phyloP scores from a whole-genome alignment of 1,140 invertebrate species.

The Rhynchophorus ferrugineus region DNA sequence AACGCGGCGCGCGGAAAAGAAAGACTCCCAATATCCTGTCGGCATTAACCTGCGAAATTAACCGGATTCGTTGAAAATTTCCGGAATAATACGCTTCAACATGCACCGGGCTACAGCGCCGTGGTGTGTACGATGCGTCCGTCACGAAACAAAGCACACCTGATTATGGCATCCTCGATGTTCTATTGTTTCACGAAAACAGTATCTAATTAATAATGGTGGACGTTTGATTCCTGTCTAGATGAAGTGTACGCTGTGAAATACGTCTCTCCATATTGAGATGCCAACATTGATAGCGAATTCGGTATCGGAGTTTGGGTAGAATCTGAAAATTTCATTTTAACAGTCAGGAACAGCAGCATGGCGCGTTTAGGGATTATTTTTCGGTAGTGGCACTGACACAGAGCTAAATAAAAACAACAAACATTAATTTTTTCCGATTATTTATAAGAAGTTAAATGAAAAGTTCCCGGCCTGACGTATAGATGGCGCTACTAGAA shows the following conservation, averaged over 20 bases:
- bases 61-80: conserved; percentile 1
- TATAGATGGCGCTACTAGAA: too few relatives aligned
- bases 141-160: conserved; percentile 22
- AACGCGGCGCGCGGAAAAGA: too few relatives aligned
- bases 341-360: too few relatives aligned
- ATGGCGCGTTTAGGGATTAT: too few relatives aligned
- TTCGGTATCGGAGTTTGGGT: too few relatives aligned
- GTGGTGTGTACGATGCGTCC: conserved; percentile 13
- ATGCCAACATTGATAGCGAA: background rate
- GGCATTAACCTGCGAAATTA: conserved; percentile 7
- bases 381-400: too few relatives aligned
- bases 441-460: too few relatives aligned
- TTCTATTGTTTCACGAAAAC: conserved; percentile 21
- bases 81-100: conserved; percentile 5
- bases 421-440: too few relatives aligned
- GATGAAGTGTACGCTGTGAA: conserved; percentile 7
- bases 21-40: background rate
- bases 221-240: conserved; percentile 21
- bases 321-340: too few relatives aligned
- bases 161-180: conserved; percentile 20
- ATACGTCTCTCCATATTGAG: background rate
- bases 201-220: conserved; percentile 23
- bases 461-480: too few relatives aligned
- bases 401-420: too few relatives aligned
- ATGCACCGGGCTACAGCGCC: conserved; percentile 7